Base-by-base conservation (phyloP, 2,113 vertebrate species). In the Indicator indicator region DNA sequence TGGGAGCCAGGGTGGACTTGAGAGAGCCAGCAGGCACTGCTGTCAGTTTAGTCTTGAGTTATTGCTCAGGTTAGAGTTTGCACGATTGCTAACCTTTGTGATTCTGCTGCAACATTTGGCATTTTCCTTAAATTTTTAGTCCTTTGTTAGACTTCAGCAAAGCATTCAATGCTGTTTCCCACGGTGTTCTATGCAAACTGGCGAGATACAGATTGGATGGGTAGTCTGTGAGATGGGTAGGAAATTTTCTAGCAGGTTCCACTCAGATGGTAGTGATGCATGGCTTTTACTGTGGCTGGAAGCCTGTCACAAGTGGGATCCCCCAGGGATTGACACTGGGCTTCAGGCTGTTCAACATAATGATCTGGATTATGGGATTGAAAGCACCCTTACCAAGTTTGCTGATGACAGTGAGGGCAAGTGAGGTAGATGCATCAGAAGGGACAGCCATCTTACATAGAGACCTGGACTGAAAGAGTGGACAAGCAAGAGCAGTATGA, bases 61-160 rank as follows among this genome's bases (percentile, higher is more conserved):
- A 56, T 40, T 65, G 32, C 50, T 86, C 11, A 46, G 56, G 21
- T 76, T n/a, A 74, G 38, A 55, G 58, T 38, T 33, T 52, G 11
- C 42, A 58, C 28, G 4, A 28, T 36, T 74, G 42, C 26, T 52
- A 52, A 69, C 40, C 20, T 74, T 67, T 24, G 1, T 63, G 32
- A 14, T 58, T 87, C 11, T 67, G 5, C 33, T 71, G 26, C 26
- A 59, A 48, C 0, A 0, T 68, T 33, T 44, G 52, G 26, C 32
- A 20, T 80, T 86, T 89, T 89, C 12, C 52, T 28, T 76, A 59
- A 82, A 80, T 48, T 19, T 62, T 90, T 12, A 59, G n/a, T 40
- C 26, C 48, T 60, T 70, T 73, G 15, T 38, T 54, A 19, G 19
- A 38, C 48, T 65, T 92, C 21, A 76, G 40, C 10, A 83, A 70